phyloP scores from a whole-genome alignment of 2,888 invertebrate genomes.

The Epiblema foenella region DNA sequence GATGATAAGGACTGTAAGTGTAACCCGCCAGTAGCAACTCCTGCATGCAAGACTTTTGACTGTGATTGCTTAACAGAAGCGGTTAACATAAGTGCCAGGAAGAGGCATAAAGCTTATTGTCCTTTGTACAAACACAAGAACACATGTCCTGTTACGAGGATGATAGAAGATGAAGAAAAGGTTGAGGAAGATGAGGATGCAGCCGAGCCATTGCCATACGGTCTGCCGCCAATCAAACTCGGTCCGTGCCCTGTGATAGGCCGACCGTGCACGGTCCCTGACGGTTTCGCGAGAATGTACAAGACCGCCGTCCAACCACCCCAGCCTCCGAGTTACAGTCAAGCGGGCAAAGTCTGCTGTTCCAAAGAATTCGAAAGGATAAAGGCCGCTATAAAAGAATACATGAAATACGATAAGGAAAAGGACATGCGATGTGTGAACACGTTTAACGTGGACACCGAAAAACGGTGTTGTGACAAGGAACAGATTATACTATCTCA shows the following conservation, averaged over 20 bases:
- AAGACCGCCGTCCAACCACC: conserved; percentile 66
- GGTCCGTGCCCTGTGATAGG: conserved; percentile 80
- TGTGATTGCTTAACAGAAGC: conserved; percentile 71
- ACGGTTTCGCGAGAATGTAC: conserved; percentile 79
- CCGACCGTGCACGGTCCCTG: conserved; percentile 74
- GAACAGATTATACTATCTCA: conserved; percentile 68
- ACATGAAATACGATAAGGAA: conserved; percentile 71
- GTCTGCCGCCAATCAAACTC: conserved; percentile 73
- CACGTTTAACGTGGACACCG: conserved; percentile 73
- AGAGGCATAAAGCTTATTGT: conserved; percentile 72
- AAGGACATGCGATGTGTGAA: conserved; percentile 74
- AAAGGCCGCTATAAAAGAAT: conserved; percentile 74
- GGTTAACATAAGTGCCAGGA: conserved; percentile 62
- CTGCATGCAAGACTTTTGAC: conserved; percentile 75
- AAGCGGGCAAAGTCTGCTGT: conserved; percentile 78
- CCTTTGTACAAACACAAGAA: conserved; percentile 73
- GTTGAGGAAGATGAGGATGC: conserved; percentile 73
- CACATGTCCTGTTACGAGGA: conserved; percentile 69
- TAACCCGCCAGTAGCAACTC: conserved; percentile 68
- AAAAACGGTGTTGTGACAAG: conserved; percentile 77
- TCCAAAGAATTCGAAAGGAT: conserved; percentile 79
- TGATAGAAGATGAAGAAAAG: conserved; percentile 66
- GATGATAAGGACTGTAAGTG: conserved; percentile 76
- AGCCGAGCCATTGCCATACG: conserved; percentile 72
- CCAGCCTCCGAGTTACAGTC: conserved; percentile 70